These are phyloP conservation scores for Caenorhabditis panamensis DNA, from an alignment of 2,888 invertebrate genomes.

Conservation along the genomic window DNA sequence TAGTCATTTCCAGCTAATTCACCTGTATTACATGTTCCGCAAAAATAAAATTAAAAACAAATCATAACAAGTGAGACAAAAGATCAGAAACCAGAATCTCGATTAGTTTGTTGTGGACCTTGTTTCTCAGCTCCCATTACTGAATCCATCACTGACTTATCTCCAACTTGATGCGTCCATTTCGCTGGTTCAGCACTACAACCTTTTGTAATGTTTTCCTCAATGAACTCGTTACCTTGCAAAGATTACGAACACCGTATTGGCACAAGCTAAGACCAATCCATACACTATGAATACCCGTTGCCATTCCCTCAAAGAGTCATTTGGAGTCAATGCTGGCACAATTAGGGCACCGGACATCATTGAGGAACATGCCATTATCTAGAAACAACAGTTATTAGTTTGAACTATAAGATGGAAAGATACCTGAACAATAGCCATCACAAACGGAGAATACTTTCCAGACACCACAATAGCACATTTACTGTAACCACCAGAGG, in stretches of 20 bases:
- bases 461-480: constrained; percentile 71
- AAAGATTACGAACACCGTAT: constrained; percentile 40
- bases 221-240: constrained; percentile 6
- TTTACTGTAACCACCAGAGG: constrained; percentile 74
- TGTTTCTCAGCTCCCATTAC: constrained; percentile 41
- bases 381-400: constrained; percentile 38
- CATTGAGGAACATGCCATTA: constrained; percentile 66
- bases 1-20: too few relatives aligned
- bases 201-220: background rate
- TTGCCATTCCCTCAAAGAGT: constrained; percentile 67
- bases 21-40: too few relatives aligned
- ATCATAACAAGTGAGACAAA: too few relatives aligned
- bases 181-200: constrained; percentile 44
- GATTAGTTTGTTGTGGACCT: too few relatives aligned
- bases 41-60: too few relatives aligned
- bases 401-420: background rate
- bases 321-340: constrained; percentile 66
- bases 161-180: constrained; percentile 58
- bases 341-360: constrained; percentile 72
- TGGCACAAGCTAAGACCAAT: constrained; percentile 47
- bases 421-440: constrained; percentile 72
- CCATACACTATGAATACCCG: constrained; percentile 68
- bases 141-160: constrained; percentile 33
- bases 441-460: constrained; percentile 72
- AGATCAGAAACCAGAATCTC: too few relatives aligned